Evolutionary conservation across 2,113 vertebrate species (phyloP).

Genomic region (Pithys albifrons): DNA sequence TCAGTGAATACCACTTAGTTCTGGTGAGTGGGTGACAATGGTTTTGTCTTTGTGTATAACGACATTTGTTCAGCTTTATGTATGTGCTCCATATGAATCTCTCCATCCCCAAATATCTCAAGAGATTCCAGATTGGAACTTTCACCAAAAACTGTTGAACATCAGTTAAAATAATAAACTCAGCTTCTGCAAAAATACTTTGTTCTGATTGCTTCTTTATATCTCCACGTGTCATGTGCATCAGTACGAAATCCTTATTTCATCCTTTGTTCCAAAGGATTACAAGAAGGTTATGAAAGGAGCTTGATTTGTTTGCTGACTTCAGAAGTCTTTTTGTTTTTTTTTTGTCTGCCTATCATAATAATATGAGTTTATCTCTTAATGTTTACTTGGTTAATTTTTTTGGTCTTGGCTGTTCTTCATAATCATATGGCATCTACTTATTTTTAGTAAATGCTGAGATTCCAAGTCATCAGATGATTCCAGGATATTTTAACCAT

Average conservation of each 20-base stretch:
- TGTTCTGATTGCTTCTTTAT: not conserved
- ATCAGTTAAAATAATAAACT: not conserved
- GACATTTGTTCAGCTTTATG: not conserved
- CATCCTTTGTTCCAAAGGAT: not conserved
- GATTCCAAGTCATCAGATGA: not conserved
- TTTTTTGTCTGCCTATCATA: not conserved
- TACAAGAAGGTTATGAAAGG: not conserved
- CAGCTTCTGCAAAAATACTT: not conserved
- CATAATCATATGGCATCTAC: not conserved
- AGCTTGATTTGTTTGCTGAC: not conserved
- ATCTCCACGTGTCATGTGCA: not conserved
- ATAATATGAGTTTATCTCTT: not conserved
- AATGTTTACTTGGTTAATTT: not conserved
- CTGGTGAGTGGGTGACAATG: not conserved
- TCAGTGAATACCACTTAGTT: not conserved
- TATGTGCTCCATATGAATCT: not conserved
- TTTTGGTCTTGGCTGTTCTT: not conserved
- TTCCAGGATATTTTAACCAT: not conserved
- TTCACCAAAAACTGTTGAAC: not conserved
- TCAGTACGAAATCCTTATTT: not conserved
- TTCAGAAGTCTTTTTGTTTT: not conserved
- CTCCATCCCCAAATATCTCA: not conserved
- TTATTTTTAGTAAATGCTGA: conserved; percentile 1
- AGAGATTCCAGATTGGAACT: not conserved
- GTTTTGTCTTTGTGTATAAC: not conserved